These are phyloP conservation scores for Tapirus terrestris DNA, from an alignment of 2,113 vertebrate genomes.

Conservation along the genomic window DNA sequence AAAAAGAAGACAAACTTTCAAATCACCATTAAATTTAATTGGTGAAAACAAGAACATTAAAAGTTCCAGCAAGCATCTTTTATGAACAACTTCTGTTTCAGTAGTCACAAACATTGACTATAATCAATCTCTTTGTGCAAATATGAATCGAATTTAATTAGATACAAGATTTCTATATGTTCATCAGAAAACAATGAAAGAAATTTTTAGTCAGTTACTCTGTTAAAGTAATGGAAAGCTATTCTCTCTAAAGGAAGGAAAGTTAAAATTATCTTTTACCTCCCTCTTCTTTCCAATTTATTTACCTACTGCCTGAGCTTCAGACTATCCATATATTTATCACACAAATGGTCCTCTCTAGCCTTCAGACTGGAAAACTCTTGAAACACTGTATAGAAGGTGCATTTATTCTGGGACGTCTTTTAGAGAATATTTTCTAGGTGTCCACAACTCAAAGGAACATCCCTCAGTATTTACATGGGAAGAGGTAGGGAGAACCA, in stretches of 20 bases:
- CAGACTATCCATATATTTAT: background rate
- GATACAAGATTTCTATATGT: background rate
- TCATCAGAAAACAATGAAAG: background rate
- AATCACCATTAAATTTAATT: slow-evolving; percentile 12
- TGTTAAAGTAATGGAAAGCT: background rate
- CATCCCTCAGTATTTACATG: background rate
- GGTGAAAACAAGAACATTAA: background rate
- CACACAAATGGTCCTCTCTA: background rate
- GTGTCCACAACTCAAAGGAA: background rate
- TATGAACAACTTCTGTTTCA: background rate
- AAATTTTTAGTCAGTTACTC: background rate
- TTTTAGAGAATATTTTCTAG: background rate
- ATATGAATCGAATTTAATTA: slow-evolving; percentile 49
- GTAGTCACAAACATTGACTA: background rate
- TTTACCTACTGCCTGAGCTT: background rate
- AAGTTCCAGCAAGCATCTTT: background rate
- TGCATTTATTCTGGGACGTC: background rate
- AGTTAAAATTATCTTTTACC: background rate
- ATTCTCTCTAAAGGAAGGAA: background rate
- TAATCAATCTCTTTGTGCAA: background rate
- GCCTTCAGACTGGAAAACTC: background rate
- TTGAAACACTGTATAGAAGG: background rate
- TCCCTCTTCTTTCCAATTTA: background rate
- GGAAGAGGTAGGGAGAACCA: background rate
- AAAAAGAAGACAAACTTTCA: background rate